Percentiles rank a stretch among this genome's conserved stretches.
Conservation (phyloP, 2,113 vertebrate genomes). For the Acrocephalus kingi region DNA sequence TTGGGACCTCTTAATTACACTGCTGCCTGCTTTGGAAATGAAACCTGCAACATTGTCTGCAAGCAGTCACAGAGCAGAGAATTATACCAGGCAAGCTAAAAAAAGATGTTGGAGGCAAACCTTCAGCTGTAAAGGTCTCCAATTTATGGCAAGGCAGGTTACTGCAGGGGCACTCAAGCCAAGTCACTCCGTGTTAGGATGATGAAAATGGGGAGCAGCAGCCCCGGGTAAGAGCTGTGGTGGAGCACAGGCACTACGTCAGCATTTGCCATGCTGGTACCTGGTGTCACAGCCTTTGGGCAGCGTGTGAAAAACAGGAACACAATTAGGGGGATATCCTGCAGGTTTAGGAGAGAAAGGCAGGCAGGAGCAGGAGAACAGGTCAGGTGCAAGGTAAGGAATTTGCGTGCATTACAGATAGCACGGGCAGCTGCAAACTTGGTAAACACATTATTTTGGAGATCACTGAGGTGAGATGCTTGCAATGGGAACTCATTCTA, state of each 20-base stretch:
- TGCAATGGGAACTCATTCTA: not conserved
- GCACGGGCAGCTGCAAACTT: not conserved
- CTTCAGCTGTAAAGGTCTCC: conserved; percentile 16
- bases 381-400: not conserved
- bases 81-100: not conserved
- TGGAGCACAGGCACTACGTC: not conserved
- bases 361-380: not conserved
- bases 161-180: not conserved
- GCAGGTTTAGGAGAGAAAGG: not conserved
- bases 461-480: not conserved
- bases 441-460: not conserved
- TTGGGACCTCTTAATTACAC: conserved; percentile 21
- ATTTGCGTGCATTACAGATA: not conserved
- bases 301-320: not conserved
- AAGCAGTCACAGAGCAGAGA: not conserved
- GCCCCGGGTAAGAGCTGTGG: not conserved
- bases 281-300: not conserved
- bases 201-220: not conserved
- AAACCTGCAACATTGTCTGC: not conserved
- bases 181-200: not conserved
- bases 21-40: not conserved
- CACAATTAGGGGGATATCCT: accelerated
- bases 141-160: not conserved
- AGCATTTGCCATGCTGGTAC: accelerated
- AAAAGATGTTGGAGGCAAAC: not conserved